phyloP scores from a whole-genome alignment of 35 echinoderm and acorn worm species.

The Apostichopus japonicus region DNA sequence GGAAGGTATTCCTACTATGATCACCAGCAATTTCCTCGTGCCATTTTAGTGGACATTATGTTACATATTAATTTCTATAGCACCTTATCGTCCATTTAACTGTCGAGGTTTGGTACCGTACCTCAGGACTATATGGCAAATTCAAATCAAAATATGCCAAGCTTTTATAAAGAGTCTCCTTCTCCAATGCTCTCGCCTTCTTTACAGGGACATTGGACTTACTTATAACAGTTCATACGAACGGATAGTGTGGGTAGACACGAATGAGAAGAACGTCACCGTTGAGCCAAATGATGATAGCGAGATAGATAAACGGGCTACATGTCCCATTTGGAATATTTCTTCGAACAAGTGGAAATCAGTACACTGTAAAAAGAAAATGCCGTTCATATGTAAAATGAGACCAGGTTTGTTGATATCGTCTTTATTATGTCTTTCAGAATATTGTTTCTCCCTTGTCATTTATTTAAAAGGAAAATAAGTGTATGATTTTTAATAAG shows the following conservation, averaged over 20 bases:
- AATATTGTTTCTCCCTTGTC: not conserved
- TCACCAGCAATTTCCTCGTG: no score
- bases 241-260: not conserved
- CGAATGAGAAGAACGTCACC: not conserved
- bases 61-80: no score
- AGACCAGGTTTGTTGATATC: not conserved
- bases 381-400: constrained; percentile 19
- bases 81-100: no score
- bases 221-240: not conserved
- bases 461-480: no score
- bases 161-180: no score
- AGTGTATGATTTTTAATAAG: no score
- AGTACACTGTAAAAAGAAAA: not conserved
- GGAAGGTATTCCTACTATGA: no score
- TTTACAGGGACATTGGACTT: constrained; percentile 5
- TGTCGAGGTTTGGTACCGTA: not conserved
- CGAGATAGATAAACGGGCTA: no score
- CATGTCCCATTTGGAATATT: not conserved
- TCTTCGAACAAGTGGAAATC: not conserved
- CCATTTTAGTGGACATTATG: no score
- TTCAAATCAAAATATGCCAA: not conserved
- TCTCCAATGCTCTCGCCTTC: not conserved
- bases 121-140: not conserved
- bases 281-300: not conserved
- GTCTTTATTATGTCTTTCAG: not conserved